Evolutionary conservation across 2,113 vertebrate genomes (phyloP).

Genomic region (Cinclus mexicanus): DNA sequence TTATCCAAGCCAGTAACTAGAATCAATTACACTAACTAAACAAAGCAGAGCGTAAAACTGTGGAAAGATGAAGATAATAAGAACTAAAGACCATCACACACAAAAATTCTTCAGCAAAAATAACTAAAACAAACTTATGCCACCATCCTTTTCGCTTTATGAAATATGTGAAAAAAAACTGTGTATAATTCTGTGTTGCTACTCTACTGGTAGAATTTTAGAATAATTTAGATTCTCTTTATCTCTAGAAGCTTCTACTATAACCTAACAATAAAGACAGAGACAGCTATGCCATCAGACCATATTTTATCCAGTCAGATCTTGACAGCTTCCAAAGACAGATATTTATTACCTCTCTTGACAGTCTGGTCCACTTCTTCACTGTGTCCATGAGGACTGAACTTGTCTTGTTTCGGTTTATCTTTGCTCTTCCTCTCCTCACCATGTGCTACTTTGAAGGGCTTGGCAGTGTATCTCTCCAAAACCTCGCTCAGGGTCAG

Average conservation of each 20-base stretch:
- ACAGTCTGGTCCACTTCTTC: background rate
- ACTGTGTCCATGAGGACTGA: background rate
- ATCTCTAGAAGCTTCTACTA: background rate
- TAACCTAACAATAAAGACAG: background rate
- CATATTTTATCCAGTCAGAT: background rate
- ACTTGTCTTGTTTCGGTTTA: background rate
- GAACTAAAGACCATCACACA: background rate
- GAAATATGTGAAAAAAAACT: background rate
- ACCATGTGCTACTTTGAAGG: background rate
- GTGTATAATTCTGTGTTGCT: background rate
- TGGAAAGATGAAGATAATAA: background rate
- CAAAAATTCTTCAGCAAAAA: background rate
- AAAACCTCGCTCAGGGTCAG: fast-evolving
- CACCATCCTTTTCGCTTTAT: background rate
- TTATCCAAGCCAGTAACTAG: background rate
- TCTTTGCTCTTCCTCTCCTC: background rate
- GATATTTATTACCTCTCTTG: background rate
- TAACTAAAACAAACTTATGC: background rate
- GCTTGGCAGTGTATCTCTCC: background rate
- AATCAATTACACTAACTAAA: background rate
- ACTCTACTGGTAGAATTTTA: background rate
- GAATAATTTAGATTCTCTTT: background rate
- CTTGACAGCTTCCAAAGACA: background rate
- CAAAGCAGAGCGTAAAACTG: background rate
- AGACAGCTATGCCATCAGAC: background rate